A percentile compares a stretch with the other conserved stretches of the same genome.
phyloP scores from a whole-genome alignment of 2,113 vertebrate species.

The Sylvietta virens region DNA sequence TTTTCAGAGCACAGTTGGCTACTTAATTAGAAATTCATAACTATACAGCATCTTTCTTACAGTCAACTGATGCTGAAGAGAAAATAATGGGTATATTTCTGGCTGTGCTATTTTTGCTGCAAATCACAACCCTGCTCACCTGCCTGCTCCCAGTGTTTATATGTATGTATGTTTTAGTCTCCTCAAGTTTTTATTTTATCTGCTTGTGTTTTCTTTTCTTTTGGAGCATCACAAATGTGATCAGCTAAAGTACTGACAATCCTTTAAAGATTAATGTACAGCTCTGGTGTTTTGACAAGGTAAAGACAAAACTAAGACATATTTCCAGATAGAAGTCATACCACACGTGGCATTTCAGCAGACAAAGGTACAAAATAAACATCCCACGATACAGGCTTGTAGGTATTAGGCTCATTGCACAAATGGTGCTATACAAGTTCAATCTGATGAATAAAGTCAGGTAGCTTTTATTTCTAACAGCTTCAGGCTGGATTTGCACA shows the following conservation, averaged over 20 bases:
- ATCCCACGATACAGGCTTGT: not conserved
- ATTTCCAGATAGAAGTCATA: conserved; percentile 65
- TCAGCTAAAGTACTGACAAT: conserved; percentile 54
- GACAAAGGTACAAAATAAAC: not conserved
- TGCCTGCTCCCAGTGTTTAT: not conserved
- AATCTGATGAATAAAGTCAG: not conserved
- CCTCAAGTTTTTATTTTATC: conserved; percentile 45
- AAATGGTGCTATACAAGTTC: not conserved
- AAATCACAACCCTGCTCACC: not conserved
- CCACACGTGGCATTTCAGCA: conserved; percentile 46
- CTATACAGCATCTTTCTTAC: not conserved
- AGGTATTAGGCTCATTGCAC: not conserved
- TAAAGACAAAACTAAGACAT: conserved; percentile 57
- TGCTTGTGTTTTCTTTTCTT: conserved; percentile 55
- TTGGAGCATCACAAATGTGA: conserved; percentile 49
- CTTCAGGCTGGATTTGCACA: not conserved
- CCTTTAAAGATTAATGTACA: not conserved
- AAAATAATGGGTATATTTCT: not conserved
- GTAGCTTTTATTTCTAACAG: not conserved
- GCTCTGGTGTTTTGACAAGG: conserved; percentile 45
- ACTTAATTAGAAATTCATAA: not conserved
- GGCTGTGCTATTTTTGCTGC: not conserved
- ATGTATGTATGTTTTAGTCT: conserved; percentile 29
- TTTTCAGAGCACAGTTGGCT: not conserved
- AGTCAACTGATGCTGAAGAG: not conserved